These are phyloP conservation scores for Patella vulgata DNA, from an alignment of 1,140 invertebrate species.

Conservation along the genomic window DNA sequence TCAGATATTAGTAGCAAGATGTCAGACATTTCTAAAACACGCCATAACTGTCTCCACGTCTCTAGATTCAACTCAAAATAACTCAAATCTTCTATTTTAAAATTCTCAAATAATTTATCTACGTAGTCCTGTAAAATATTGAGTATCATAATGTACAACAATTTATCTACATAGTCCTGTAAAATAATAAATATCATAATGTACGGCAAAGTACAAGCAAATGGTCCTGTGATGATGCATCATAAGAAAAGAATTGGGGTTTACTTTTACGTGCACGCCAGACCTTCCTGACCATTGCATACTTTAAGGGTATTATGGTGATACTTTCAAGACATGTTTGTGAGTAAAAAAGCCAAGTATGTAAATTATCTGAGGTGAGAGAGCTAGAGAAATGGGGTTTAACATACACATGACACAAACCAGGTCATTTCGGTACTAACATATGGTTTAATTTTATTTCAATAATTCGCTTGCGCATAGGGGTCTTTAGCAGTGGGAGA, in stretches of 20 bases:
- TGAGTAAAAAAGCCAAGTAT: too few species aligned
- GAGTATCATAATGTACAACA: constrained; percentile 60
- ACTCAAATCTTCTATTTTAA: constrained; percentile 70
- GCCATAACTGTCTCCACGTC: constrained; percentile 93
- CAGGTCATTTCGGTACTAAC: too few species aligned
- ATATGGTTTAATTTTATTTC: too few species aligned
- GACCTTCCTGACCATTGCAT: background rate
- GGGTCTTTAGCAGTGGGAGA: too few species aligned
- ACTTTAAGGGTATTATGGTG: too few species aligned
- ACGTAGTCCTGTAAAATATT: constrained; percentile 72
- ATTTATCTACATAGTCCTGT: constrained; percentile 73
- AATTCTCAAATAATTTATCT: constrained; percentile 69
- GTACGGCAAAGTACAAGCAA: constrained; percentile 69
- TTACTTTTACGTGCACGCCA: background rate
- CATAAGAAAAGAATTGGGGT: background rate
- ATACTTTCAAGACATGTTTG: too few species aligned
- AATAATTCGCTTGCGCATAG: too few species aligned
- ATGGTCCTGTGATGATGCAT: constrained; percentile 73
- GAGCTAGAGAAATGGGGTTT: too few species aligned
- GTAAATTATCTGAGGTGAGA: too few species aligned
- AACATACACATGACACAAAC: too few species aligned
- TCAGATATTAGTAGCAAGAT: constrained; percentile 86
- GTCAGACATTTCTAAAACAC: constrained; percentile 91
- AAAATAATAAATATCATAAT: constrained; percentile 6
- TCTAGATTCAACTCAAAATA: constrained; percentile 92